phyloP scores from a whole-genome alignment of 2,113 vertebrate species.

The Pandion haliaetus region DNA sequence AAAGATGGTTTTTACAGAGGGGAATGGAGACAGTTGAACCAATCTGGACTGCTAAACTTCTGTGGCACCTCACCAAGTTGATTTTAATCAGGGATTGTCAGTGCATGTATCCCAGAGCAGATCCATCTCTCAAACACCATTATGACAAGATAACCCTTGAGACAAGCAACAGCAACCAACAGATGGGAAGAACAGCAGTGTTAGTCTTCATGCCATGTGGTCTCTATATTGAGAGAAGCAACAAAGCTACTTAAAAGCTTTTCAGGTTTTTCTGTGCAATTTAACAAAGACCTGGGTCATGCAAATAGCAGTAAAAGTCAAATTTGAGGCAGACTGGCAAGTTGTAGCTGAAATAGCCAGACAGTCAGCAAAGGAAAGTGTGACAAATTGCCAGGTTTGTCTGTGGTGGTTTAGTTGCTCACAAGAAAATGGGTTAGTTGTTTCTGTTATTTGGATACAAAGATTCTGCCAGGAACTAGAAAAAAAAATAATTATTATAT shows the following conservation, averaged over 20 bases:
- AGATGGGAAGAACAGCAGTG: slow-evolving; percentile 34
- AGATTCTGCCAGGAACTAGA: not conserved
- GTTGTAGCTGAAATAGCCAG: not conserved
- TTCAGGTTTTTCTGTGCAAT: not conserved
- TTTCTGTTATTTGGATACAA: not conserved
- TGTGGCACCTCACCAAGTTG: not conserved
- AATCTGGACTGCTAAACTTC: not conserved
- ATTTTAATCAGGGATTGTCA: not conserved
- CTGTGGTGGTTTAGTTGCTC: not conserved
- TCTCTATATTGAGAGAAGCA: not conserved
- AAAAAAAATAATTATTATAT: not conserved
- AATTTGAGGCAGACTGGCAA: not conserved
- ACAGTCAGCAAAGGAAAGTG: not conserved
- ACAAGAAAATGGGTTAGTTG: not conserved
- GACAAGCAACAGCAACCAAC: not conserved
- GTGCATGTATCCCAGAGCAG: not conserved
- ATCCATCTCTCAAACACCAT: not conserved
- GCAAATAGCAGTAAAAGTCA: not conserved
- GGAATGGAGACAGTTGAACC: not conserved
- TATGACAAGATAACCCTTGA: not conserved
- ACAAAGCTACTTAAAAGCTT: not conserved
- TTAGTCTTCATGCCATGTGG: not conserved
- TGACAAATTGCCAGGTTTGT: not conserved
- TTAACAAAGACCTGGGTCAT: not conserved
- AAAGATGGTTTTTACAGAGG: not conserved